Evolutionary conservation across 2,888 invertebrate genomes (phyloP), one percentile per base, ranked within the genome.

Genomic region (Ormia ochracea): DNA sequence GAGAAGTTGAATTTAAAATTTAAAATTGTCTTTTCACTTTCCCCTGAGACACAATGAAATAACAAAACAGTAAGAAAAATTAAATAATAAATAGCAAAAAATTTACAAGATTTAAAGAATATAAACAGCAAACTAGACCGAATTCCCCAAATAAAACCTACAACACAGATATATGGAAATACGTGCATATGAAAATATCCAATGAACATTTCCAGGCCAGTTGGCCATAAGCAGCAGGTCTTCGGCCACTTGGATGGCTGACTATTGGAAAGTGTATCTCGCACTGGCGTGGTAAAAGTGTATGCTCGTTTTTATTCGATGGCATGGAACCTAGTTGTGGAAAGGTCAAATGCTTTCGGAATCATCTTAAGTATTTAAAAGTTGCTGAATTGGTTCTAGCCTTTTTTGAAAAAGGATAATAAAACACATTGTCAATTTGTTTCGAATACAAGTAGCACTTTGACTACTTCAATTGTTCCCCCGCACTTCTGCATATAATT

Each of bases 11-110:
- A 70, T 31, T 79, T 66, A 69, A 77, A 48, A 52, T 75, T 68
- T 66, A 50, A 80, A 80, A 73, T 43, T 73, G 33, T 68, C 45
- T 68, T 63, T 76, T 63, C 72, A 76, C 76, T 80, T 76, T 80
- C 76, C 68, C 79, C 10, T 31, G 75, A 61, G 80, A 76, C 56
- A 73, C 38, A n/a, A n/a, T n/a, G n/a, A n/a, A n/a, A n/a, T 14
- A 28, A 19, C 10, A 1, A 4, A 38, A 33, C 52, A 58, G 65
- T 0, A 76, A 56, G 9, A 61, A 36, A 17, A 56, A n/a, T 7
- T 54, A 43, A 56, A 54, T 12, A 14, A 41, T 1, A 19, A n/a
- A 12, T 9, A 5, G 12, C 23, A 48, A 50, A 26, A 65, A 50
- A n/a, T 14, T n/a, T n/a, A n/a, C 9, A 33, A 74, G 50, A 38